Base-by-base conservation (phyloP, 1,140 invertebrate genomes). In the Drosophila repletoides region DNA sequence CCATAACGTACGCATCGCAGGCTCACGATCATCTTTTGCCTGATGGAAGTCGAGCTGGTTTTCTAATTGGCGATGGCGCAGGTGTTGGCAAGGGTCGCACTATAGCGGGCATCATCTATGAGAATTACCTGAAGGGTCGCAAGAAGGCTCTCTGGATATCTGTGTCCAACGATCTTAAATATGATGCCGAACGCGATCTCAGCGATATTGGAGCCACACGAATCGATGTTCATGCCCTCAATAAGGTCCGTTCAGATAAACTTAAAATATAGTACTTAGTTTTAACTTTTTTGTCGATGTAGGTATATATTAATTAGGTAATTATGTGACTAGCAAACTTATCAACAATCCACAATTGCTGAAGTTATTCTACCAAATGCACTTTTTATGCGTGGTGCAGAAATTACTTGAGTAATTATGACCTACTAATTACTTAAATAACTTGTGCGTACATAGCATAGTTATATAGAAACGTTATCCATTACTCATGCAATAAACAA, bases 11-110 rank as follows among this genome's bases (percentile, higher is more conserved):
- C 91, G 95, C 98, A 0, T 97, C 96, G 21, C 98, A 99, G 91
- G 97, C 98, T 45, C 98, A 99, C 90, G 95, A 98, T 81, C 95
- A 97, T 79, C 93, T 97, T 41, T 91, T 99, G 74, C 96, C 97
- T 0, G 96, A 98, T 91, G 96, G 96, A 28, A 94, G 95, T 26
- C 91, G 99, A 36, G 97, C 97, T 29, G 99, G 98, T 22, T 99
- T 99, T 92, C 93, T 99, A 0, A 97, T 99, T 60, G 97, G 95
- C 93, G 98, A 99, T 91, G 99, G 99, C 67, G 98, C 99, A 72
- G 99, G 98, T 90, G 98, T 99, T 15, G 99, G 99, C 33, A 99
- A 99, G 92, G 99, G 99, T 33, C 93, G 99, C 65, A 99, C 98
- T 1, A 98, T 99, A 72, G 98, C 97, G 2, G 98, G 98, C 29